Percentiles rank a stretch among this genome's conserved stretches.
Evolutionary conservation across 2,113 vertebrate species (phyloP).

Genomic region (Irena cyanogastra): DNA sequence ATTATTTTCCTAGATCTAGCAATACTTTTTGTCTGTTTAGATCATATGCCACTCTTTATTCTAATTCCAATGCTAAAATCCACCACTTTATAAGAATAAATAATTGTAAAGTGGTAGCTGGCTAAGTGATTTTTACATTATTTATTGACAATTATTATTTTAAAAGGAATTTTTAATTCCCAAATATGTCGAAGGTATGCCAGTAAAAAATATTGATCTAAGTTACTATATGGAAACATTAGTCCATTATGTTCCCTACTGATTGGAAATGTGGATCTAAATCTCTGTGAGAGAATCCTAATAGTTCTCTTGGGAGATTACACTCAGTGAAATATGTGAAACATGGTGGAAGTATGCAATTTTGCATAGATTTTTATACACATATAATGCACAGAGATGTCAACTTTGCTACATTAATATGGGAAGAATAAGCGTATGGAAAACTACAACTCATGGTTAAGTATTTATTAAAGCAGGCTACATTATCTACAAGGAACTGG

Average conservation of each 20-base stretch:
- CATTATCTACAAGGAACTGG: slow-evolving; percentile 43
- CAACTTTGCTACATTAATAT: neutral
- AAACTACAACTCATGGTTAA: slow-evolving; percentile 51
- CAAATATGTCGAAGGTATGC: slow-evolving; percentile 18
- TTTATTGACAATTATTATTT: slow-evolving; percentile 51
- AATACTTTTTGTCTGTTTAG: neutral
- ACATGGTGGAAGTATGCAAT: neutral
- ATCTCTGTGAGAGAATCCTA: neutral
- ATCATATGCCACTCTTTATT: neutral
- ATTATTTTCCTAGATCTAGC: neutral
- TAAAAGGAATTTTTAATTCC: slow-evolving; percentile 26
- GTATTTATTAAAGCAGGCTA: slow-evolving; percentile 44
- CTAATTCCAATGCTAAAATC: slow-evolving; percentile 19
- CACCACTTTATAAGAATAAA: slow-evolving; percentile 32
- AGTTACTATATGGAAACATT: slow-evolving; percentile 40
- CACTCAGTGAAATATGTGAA: neutral
- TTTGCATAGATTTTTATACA: slow-evolving; percentile 12
- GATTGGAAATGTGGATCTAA: slow-evolving; percentile 17
- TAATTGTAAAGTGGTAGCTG: slow-evolving; percentile 27
- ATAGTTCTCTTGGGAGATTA: slow-evolving; percentile 5
- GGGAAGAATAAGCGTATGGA: slow-evolving; percentile 21
- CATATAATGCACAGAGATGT: neutral
- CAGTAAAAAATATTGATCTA: slow-evolving; percentile 38
- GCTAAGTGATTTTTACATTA: slow-evolving; percentile 12
- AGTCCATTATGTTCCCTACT: neutral